Percentiles rank a stretch among this genome's conserved stretches.
phyloP scores from a whole-genome alignment of 1,140 invertebrate species.

The Drosophila funebris region DNA sequence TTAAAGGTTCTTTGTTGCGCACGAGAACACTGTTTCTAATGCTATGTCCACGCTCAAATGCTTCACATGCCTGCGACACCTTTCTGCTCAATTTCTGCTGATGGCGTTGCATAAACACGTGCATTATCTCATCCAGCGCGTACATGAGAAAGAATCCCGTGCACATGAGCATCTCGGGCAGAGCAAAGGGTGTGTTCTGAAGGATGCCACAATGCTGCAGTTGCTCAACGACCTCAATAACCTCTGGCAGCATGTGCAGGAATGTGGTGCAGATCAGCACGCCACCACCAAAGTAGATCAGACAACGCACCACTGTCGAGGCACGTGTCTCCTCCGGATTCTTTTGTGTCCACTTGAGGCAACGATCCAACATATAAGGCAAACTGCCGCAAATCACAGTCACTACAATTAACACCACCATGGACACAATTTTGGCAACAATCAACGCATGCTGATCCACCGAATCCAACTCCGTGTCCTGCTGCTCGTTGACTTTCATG shows the following conservation, averaged over 20 bases:
- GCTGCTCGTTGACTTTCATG: neutral
- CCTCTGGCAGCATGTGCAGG: slow-evolving; percentile 95
- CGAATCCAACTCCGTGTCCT: neutral
- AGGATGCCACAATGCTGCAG: slow-evolving; percentile 85
- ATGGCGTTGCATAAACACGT: slow-evolving; percentile 86
- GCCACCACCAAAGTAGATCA: slow-evolving; percentile 95
- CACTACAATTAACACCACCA: slow-evolving; percentile 87
- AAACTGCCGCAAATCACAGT: slow-evolving; percentile 88
- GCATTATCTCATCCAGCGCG: slow-evolving; percentile 91
- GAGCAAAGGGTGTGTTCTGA: slow-evolving; percentile 86
- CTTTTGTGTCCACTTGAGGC: slow-evolving; percentile 85
- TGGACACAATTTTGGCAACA: slow-evolving; percentile 88
- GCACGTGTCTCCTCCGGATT: slow-evolving; percentile 84
- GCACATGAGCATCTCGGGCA: slow-evolving; percentile 89
- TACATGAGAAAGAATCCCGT: slow-evolving; percentile 93
- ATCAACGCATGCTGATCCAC: slow-evolving; percentile 83
- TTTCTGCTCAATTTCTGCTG: slow-evolving; percentile 71
- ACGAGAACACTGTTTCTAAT: slow-evolving; percentile 62
- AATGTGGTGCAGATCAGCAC: slow-evolving; percentile 95
- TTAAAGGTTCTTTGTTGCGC: neutral
- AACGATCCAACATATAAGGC: slow-evolving; percentile 87
- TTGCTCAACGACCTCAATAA: slow-evolving; percentile 87
- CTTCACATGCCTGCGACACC: slow-evolving; percentile 56
- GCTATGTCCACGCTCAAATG: slow-evolving; percentile 70
- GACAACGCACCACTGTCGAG: slow-evolving; percentile 84